A percentile compares a stretch with the other conserved stretches of the same genome.
Conservation (phyloP, 1,140 invertebrate genomes). For the Gonioctena quinquepunctata region DNA sequence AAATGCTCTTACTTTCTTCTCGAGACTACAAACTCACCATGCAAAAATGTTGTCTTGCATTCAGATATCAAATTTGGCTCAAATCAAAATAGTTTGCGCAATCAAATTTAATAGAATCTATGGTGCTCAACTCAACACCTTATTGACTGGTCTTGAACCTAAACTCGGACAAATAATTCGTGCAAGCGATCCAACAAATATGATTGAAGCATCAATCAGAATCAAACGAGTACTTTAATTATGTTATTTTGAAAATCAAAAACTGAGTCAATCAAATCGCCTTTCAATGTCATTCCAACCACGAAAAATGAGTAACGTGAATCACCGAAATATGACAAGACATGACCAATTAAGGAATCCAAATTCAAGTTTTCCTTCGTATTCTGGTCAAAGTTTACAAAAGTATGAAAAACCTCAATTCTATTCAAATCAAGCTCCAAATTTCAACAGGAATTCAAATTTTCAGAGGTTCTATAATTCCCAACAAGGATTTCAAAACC, state of each 20-base stretch:
- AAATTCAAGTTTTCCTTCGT: no score
- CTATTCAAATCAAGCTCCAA: no score
- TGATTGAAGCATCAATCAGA: constrained; percentile 6
- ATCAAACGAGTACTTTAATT: constrained; percentile 23
- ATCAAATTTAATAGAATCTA: neutral
- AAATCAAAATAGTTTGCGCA: constrained; percentile 1
- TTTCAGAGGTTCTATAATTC: no score
- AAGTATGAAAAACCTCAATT: no score
- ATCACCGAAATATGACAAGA: no score
- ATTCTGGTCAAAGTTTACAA: no score
- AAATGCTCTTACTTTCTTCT: constrained; percentile 2
- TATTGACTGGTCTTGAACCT: constrained; percentile 16
- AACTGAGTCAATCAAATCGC: no score
- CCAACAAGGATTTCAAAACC: no score
- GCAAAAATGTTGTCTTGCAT: constrained; percentile 16
- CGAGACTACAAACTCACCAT: constrained; percentile 7
- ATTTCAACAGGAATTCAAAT: no score
- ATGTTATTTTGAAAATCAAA: constrained; percentile 20
- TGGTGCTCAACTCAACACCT: constrained; percentile 19
- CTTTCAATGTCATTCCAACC: no score
- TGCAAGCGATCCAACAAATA: neutral
- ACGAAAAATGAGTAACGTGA: no score
- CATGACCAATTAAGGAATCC: no score
- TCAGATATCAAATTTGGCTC: constrained; percentile 9
- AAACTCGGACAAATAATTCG: constrained; percentile 10